These are phyloP conservation scores for Neomorphus geoffroyi DNA, from an alignment of 2,797 vertebrate species.

Conservation along the genomic window DNA sequence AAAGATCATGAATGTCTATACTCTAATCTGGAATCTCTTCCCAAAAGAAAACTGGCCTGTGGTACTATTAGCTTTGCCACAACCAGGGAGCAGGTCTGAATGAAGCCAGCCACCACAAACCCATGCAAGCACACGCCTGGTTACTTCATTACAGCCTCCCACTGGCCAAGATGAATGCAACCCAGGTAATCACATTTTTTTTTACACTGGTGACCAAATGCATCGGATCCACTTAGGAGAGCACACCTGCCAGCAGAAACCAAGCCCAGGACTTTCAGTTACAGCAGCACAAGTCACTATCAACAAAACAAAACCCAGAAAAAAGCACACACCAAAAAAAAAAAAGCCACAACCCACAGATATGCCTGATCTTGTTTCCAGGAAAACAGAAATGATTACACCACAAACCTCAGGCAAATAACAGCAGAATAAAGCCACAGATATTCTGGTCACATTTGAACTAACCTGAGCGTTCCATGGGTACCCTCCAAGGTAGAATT, in stretches of 20 bases:
- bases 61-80: neutral
- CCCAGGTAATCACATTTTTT: neutral
- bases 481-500: neutral
- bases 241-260: neutral
- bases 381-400: neutral
- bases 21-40: neutral
- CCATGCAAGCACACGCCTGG: neutral
- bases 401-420: neutral
- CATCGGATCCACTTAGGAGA: neutral
- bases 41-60: neutral
- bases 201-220: neutral
- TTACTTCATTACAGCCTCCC: neutral
- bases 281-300: neutral
- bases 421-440: neutral
- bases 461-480: neutral
- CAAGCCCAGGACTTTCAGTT: neutral
- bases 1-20: rapidly evolving
- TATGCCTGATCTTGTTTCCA: neutral
- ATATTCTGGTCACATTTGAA: neutral
- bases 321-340: neutral
- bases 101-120: neutral
- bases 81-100: neutral
- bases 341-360: neutral
- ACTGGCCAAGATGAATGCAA: neutral
- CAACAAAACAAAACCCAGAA: neutral